phyloP scores from a whole-genome alignment of 2,888 invertebrate species.

The Melolontha melolontha region DNA sequence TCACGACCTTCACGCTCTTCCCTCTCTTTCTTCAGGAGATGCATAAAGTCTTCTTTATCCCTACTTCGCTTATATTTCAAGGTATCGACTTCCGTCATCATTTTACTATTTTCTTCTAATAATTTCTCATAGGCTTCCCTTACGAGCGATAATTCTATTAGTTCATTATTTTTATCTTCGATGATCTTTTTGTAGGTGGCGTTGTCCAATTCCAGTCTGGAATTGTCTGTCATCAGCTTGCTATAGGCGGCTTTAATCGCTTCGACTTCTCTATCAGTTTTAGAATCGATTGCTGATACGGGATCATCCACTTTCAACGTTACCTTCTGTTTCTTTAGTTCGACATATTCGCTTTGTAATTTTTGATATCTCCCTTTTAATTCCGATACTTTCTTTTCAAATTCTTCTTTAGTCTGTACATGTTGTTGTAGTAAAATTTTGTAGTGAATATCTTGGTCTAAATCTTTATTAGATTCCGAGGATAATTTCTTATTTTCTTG shows the following conservation, averaged over 20 bases:
- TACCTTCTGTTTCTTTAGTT: constrained; percentile 35
- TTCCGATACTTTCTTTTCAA: constrained; percentile 52
- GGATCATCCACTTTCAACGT: constrained; percentile 43
- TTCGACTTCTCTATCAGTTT: constrained; percentile 49
- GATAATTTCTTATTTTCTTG: constrained; percentile 54
- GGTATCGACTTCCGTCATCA: constrained; percentile 61
- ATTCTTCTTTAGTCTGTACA: constrained; percentile 51
- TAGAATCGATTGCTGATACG: background rate
- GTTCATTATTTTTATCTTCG: constrained; percentile 55
- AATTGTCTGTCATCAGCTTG: constrained; percentile 57
- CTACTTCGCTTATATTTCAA: constrained; percentile 60
- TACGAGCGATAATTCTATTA: constrained; percentile 52
- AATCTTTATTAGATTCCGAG: constrained; percentile 15
- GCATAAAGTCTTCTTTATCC: constrained; percentile 61
- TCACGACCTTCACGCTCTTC: constrained; percentile 56
- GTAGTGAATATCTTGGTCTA: constrained; percentile 51
- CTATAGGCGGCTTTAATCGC: constrained; percentile 59
- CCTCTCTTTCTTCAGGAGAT: constrained; percentile 58
- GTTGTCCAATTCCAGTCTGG: constrained; percentile 59
- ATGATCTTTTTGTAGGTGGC: constrained; percentile 53
- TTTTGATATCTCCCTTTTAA: constrained; percentile 52
- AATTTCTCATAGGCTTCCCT: constrained; percentile 63
- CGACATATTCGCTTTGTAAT: constrained; percentile 50
- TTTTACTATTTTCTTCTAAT: constrained; percentile 61
- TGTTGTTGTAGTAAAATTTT: constrained; percentile 53